Percentiles rank a stretch among this genome's conserved stretches.
phyloP scores from a whole-genome alignment of 1,140 invertebrate species.

The Scaptodrosophila lebanonensis region DNA sequence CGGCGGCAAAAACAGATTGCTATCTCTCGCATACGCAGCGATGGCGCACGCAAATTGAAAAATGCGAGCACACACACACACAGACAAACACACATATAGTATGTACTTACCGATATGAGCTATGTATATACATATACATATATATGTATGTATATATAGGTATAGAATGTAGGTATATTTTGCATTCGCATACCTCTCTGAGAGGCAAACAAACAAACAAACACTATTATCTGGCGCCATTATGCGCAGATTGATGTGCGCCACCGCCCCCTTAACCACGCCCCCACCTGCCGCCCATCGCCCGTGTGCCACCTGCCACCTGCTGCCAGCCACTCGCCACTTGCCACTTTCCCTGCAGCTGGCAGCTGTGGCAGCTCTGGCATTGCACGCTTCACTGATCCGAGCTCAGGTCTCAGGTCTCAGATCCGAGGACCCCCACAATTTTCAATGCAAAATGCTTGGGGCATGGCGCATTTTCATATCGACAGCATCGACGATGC shows the following conservation, averaged over 20 bases:
- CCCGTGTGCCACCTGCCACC: no score
- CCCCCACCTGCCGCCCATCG: no score
- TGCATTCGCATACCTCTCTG: slow-evolving; percentile 59
- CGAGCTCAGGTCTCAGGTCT: slow-evolving; percentile 27
- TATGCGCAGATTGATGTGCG: slow-evolving; percentile 66
- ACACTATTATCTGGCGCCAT: slow-evolving; percentile 62
- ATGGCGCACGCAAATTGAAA: slow-evolving; percentile 44
- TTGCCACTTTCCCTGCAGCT: slow-evolving; percentile 29
- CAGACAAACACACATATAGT: slow-evolving; percentile 7
- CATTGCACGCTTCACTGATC: slow-evolving; percentile 53
- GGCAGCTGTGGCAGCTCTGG: neutral
- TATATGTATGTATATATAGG: slow-evolving; percentile 22
- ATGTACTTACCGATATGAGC: slow-evolving; percentile 2
- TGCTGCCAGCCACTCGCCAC: no score
- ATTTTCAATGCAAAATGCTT: no score
- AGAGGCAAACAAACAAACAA: slow-evolving; percentile 67
- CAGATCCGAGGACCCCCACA: no score
- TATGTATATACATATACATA: neutral
- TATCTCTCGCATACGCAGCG: slow-evolving; percentile 59
- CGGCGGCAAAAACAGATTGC: slow-evolving; percentile 50
- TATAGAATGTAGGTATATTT: slow-evolving; percentile 53
- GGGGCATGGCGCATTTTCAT: slow-evolving; percentile 29
- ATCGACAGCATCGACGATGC: slow-evolving; percentile 19
- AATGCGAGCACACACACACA: slow-evolving; percentile 13
- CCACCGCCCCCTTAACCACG: no score